Conservation (phyloP, 2,113 vertebrate species). For the Rhinolophus ferrumequinum region DNA sequence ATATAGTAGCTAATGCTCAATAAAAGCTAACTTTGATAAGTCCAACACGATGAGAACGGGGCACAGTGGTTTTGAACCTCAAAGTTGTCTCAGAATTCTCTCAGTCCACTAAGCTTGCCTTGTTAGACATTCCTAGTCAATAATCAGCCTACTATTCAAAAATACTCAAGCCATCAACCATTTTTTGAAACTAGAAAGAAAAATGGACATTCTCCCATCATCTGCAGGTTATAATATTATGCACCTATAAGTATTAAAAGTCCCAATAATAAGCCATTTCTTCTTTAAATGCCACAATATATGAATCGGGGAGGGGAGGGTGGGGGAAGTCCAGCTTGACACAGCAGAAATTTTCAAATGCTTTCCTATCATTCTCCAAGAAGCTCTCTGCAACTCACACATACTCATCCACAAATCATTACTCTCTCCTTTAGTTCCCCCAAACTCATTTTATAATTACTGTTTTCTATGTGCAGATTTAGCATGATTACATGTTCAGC, state of each 20-base stretch:
- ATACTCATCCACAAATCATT: background rate
- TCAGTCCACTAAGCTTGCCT: background rate
- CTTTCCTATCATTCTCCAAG: slow-evolving; percentile 25
- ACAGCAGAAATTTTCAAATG: background rate
- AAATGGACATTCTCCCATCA: background rate
- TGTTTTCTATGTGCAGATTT: slow-evolving; percentile 54
- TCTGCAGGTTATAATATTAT: background rate
- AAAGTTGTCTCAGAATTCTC: slow-evolving; percentile 35
- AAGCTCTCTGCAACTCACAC: background rate
- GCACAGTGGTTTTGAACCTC: background rate
- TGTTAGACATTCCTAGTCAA: background rate
- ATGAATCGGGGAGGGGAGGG: background rate
- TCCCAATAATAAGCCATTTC: slow-evolving; percentile 23
- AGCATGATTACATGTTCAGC: slow-evolving; percentile 44
- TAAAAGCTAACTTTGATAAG: slow-evolving; percentile 1
- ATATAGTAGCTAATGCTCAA: background rate
- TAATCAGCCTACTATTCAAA: background rate
- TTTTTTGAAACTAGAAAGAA: slow-evolving; percentile 37
- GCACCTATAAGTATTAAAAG: background rate
- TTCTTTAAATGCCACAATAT: slow-evolving; percentile 38
- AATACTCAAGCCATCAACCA: background rate
- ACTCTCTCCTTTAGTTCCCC: background rate
- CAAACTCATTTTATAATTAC: slow-evolving; percentile 32
- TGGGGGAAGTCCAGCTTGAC: background rate
- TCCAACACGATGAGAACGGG: background rate